A percentile compares a stretch with the other conserved stretches of the same genome.
Conservation (phyloP, 2,113 vertebrate genomes). For the Atrichornis clamosus region DNA sequence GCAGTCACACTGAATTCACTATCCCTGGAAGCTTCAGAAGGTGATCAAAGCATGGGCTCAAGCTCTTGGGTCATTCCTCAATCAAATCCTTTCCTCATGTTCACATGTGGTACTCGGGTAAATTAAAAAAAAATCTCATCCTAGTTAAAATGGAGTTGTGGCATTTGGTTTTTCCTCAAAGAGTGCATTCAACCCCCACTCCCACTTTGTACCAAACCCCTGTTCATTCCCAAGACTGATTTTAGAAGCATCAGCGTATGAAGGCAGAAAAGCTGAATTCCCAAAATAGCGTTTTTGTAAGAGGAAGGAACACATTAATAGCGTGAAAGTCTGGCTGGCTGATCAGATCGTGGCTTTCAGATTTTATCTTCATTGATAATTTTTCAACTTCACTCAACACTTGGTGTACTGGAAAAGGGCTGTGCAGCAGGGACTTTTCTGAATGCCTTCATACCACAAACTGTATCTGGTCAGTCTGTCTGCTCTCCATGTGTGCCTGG, state of each 20-base stretch:
- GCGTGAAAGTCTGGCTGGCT: constrained; percentile 35
- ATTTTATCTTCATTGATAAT: constrained; percentile 55
- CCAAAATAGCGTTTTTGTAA: background rate
- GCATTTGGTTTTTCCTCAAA: background rate
- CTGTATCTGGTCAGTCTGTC: constrained; percentile 70
- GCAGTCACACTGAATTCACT: background rate
- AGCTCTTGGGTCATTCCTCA: background rate
- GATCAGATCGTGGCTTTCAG: constrained; percentile 19
- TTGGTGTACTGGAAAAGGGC: constrained; percentile 5
- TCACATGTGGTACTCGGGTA: fast-evolving
- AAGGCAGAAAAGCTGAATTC: constrained; percentile 42
- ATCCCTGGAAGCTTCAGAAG: background rate
- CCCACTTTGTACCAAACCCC: background rate
- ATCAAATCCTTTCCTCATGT: background rate
- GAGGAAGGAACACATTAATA: constrained; percentile 37
- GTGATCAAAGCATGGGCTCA: background rate
- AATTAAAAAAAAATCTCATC: background rate
- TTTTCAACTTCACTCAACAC: constrained; percentile 58
- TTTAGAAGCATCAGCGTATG: background rate
- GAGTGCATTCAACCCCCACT: background rate
- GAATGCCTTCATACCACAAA: constrained; percentile 59
- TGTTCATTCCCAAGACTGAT: constrained; percentile 1
- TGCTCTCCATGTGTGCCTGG: constrained; percentile 59
- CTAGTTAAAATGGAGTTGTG: background rate
- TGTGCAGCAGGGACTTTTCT: constrained; percentile 50